Base-by-base conservation (phyloP, 2,888 invertebrate genomes). In the Drosophila monieri region DNA sequence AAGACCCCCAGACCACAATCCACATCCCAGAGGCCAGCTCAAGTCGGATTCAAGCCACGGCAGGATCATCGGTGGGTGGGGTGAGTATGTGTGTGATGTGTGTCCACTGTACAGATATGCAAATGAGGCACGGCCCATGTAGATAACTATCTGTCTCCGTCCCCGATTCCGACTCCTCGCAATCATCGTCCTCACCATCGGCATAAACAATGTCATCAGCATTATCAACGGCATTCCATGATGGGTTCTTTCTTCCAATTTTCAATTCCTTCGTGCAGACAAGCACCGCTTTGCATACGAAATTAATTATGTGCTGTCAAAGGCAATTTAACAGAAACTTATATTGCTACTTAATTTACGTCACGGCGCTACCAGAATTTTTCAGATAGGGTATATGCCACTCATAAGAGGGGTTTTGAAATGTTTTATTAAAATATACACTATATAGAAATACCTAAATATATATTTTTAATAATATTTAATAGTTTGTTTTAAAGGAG, bases 341-440 rank as follows among this genome's bases (percentile, higher is more conserved):
- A 77, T 84, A 79, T 80, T 79, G 86, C 81, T 84, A 86, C 86
- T 84, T 84, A 84, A 84, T 84, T 84, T 84, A 86, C 83, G 73
- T 86, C 73, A 77, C 84, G 83, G 80, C 84, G 83, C 83, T 85
- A 78, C 77, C 80, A 83, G 80, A 85, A 80, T 65, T 79, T 53
- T 10, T 14, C 9, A 12, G 9, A 39, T 15, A 2, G 25, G 61
- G 23, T 41, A 48, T 35, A 35, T 35, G 14, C 35, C n/a, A 2
- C 5, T 35, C 2, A 35, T 1, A 2, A n/a, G 6, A 35, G 35
- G n/a, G 35, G 14, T 6, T 32, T 18, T 0, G 6, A 4, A 15
- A 27, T 9, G 6, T 6, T 8, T 8, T 8, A 8, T 2, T 8
- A 27, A 8, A 27, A 9, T 27, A 23, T 23, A 21, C 3, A 21